Conservation (phyloP, 2,888 invertebrate species). For the Odontocolon sp. region DNA sequence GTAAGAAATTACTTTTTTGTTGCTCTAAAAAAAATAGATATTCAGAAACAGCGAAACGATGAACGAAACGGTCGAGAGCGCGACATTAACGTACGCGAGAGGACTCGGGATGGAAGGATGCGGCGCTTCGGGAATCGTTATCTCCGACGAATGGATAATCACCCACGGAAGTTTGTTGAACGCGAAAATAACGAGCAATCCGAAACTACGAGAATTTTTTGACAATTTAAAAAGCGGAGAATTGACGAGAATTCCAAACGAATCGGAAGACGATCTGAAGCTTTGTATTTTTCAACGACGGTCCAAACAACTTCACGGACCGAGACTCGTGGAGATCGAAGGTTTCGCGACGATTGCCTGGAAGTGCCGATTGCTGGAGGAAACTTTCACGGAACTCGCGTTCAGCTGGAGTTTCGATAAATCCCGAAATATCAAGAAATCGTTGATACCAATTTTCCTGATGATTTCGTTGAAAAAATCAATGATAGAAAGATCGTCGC, state of each 20-base stretch:
- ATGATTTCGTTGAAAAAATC: slow-evolving; percentile 73
- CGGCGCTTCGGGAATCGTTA: slow-evolving; percentile 82
- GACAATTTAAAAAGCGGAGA: slow-evolving; percentile 57
- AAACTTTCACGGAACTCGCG: slow-evolving; percentile 82
- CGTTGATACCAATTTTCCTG: slow-evolving; percentile 82
- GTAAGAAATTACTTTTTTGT: not conserved
- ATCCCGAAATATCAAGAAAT: slow-evolving; percentile 81
- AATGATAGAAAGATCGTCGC: not conserved
- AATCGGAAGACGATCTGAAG: slow-evolving; percentile 37
- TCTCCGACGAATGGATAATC: slow-evolving; percentile 82
- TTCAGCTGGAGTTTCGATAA: slow-evolving; percentile 83
- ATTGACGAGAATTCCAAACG: slow-evolving; percentile 57
- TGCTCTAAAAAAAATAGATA: not conserved
- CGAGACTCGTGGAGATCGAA: slow-evolving; percentile 81
- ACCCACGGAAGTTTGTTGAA: slow-evolving; percentile 83
- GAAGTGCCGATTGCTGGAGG: slow-evolving; percentile 82
- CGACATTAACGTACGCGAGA: slow-evolving; percentile 51
- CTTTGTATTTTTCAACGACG: slow-evolving; percentile 59
- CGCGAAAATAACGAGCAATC: slow-evolving; percentile 75
- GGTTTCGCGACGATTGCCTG: slow-evolving; percentile 82
- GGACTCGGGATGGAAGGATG: slow-evolving; percentile 69
- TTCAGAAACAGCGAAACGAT: not conserved
- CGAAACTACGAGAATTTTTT: slow-evolving; percentile 53
- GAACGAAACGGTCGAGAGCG: slow-evolving; percentile 42
- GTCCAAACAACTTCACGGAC: slow-evolving; percentile 4